phyloP scores from a whole-genome alignment of 2,888 invertebrate species.

The Limnephilus marmoratus region DNA sequence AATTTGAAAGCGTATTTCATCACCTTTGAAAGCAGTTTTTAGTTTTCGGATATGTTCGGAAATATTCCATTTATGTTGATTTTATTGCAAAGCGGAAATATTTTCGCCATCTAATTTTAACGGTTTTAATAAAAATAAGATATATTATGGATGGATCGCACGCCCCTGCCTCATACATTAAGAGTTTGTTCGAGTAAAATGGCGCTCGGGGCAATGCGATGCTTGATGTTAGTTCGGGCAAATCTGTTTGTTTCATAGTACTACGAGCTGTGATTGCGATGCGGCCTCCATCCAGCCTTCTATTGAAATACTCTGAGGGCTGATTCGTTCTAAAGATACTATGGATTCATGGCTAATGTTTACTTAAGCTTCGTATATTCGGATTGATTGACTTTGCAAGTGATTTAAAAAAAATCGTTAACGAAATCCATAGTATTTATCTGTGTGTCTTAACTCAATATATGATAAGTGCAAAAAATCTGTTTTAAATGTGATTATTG shows the following conservation, averaged over 20 bases:
- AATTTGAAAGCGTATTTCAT: no score
- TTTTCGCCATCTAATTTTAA: no score
- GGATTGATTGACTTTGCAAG: not conserved
- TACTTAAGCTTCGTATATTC: not conserved
- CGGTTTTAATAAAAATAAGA: no score
- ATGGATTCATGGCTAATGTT: not conserved
- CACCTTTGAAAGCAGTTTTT: no score
- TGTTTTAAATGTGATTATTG: no score
- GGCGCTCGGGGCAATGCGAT: slow-evolving; percentile 34
- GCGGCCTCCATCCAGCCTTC: not conserved
- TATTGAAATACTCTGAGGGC: slow-evolving; percentile 15
- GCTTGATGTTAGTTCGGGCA: slow-evolving; percentile 24
- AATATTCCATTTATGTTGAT: no score
- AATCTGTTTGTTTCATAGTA: slow-evolving; percentile 39
- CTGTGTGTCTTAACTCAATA: not conserved
- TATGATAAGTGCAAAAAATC: no score
- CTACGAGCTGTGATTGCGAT: slow-evolving; percentile 30
- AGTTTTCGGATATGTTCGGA: no score
- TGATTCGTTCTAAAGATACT: not conserved
- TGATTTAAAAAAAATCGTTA: not conserved
- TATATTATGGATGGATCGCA: not conserved
- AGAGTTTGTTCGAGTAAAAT: not conserved
- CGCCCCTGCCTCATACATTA: not conserved
- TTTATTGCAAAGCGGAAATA: no score
- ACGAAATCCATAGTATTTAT: not conserved